phyloP scores from a whole-genome alignment of 2,113 vertebrate genomes.

The Hepsetus odoe region DNA sequence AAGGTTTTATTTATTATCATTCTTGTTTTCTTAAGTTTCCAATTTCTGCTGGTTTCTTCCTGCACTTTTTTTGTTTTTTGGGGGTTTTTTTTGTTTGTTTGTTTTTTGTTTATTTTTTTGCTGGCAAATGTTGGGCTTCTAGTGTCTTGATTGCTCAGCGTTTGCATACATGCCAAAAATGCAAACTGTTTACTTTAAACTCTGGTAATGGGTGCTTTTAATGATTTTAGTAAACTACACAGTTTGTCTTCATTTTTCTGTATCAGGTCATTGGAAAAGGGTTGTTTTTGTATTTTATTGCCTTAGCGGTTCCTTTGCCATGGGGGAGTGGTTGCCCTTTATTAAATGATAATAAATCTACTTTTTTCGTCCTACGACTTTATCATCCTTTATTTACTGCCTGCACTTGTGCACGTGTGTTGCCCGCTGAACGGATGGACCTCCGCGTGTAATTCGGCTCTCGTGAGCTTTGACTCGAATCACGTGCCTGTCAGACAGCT shows the following conservation, averaged over 20 bases:
- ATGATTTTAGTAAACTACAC: constrained; percentile 1
- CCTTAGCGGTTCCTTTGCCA: too few species aligned
- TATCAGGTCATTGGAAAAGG: constrained; percentile 1
- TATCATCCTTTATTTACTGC: not conserved
- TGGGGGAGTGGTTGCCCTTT: too few species aligned
- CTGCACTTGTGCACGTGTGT: not conserved
- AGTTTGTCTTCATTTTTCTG: constrained; percentile 6
- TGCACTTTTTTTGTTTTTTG: not conserved
- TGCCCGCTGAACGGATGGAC: not conserved
- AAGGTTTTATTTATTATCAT: not conserved
- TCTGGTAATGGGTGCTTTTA: not conserved
- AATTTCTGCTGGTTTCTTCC: not conserved
- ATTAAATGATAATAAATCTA: too few species aligned
- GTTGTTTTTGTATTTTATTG: constrained; percentile 16
- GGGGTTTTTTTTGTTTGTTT: too few species aligned
- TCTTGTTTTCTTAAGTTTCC: not conserved
- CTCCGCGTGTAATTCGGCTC: constrained; percentile 54
- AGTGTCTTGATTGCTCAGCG: not conserved
- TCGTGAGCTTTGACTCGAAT: constrained; percentile 66
- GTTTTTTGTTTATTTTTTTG: not conserved
- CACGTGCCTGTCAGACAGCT: constrained; percentile 71
- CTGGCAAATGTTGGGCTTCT: not conserved
- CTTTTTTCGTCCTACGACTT: not conserved
- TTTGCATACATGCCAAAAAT: not conserved
- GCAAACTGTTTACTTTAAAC: not conserved